Percentiles rank a stretch among this genome's conserved stretches.
phyloP scores from a whole-genome alignment of 2,113 vertebrate species.

The Dicaeum eximium region DNA sequence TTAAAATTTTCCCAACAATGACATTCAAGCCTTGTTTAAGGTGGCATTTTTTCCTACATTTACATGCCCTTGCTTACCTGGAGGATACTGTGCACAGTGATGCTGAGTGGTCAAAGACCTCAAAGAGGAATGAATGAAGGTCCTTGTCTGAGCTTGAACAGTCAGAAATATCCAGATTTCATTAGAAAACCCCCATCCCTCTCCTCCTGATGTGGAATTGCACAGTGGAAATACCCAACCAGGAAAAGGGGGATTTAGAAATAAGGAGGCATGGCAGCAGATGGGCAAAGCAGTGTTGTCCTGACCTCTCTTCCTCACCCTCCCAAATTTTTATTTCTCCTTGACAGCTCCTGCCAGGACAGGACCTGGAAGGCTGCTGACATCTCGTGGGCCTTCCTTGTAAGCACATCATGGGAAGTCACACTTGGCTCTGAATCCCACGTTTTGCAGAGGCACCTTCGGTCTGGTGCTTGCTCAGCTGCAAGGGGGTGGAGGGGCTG shows the following conservation, averaged over 20 bases:
- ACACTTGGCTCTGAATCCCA: fast-evolving
- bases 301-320: not conserved
- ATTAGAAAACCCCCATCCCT: not conserved
- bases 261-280: not conserved
- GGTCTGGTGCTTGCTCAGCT: not conserved
- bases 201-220: fast-evolving
- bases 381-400: conserved; percentile 36
- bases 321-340: not conserved
- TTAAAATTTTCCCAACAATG: not conserved
- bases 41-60: not conserved
- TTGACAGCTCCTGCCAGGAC: not conserved
- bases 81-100: not conserved
- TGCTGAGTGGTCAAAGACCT: not conserved
- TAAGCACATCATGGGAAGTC: not conserved
- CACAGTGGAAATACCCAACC: not conserved
- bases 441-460: fast-evolving
- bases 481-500: not conserved
- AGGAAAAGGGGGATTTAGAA: not conserved
- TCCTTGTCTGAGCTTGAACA: not conserved
- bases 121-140: not conserved
- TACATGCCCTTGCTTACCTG: not conserved
- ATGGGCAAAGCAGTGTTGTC: not conserved
- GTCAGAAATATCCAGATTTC: not conserved
- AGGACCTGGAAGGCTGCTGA: conserved; percentile 24
- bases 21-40: not conserved